Base-by-base conservation (phyloP, 2,888 invertebrate species). In the Ptychoptera contaminata region DNA sequence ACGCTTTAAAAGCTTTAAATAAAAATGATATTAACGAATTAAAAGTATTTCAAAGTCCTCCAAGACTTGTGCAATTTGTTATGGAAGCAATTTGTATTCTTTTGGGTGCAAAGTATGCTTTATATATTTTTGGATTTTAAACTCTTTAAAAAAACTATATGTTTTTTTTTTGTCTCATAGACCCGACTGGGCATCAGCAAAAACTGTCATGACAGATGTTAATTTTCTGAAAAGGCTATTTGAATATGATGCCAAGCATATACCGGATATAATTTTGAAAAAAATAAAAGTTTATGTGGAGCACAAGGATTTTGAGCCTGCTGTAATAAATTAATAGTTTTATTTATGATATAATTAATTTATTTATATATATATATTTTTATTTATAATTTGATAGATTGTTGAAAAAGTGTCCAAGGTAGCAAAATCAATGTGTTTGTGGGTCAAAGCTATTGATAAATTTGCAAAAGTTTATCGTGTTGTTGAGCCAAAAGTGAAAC, bases 51-150 rank as follows among this genome's bases (percentile, higher is more conserved):
- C 80, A 81, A 52, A 87, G 88, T 55, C 92, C 92, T 0, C 92
- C 93, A 0, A 74, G 77, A 14, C 67, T 92, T 8, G 91, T 93
- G 7, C 77, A 79, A 49, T 86, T 85, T 53, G 91, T 91, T 3
- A 87, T 93, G 88, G 92, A 93, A 63, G 82, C 91, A 8, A 83
- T 93, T 9, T 88, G 88, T 62, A 74, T 91, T 48, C 69, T 93
- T 0, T 63, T 92, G 8, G 81, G 80, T 3, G 73, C 76, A 46
- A 91, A 91, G 88, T 87, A 63, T 66, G 73, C 67, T 36, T 40
- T 30, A 8, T 6, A 30, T 32, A 23, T 11, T 31, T 43, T 32
- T 36, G 47, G 31, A 39, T 31, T 38, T 43, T 32, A 35, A 16
- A 42, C 32, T 8, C 35, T n/a, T 41, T 43, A 34, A 12, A 16